These are phyloP conservation scores for Paraescarpia echinospica DNA, from an alignment of 1,140 invertebrate species.

Conservation along the genomic window DNA sequence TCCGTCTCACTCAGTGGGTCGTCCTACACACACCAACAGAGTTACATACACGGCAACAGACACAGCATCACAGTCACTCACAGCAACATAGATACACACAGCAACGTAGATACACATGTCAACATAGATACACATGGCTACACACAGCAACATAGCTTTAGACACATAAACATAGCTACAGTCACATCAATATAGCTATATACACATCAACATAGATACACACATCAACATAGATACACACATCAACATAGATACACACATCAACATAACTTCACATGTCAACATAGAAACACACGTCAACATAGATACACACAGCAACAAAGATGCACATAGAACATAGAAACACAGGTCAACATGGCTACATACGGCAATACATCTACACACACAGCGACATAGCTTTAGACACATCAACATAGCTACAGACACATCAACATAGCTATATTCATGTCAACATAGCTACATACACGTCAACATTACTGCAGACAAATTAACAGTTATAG, in stretches of 20 bases:
- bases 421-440: background rate
- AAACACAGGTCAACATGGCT: background rate
- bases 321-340: too few species aligned
- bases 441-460: background rate
- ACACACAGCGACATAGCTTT: background rate
- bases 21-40: conserved; percentile 34
- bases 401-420: background rate
- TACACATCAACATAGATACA: background rate
- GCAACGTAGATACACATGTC: too few species aligned
- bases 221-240: background rate
- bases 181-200: background rate
- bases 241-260: conserved; percentile 14
- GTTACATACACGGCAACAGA: background rate
- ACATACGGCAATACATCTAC: background rate
- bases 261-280: background rate
- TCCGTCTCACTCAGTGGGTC: conserved; percentile 49
- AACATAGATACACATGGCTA: background rate
- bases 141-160: background rate
- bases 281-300: background rate
- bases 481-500: background rate
- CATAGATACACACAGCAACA: background rate
- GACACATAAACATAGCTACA: background rate
- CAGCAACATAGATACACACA: background rate
- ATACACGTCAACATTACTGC: background rate
- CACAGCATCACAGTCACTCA: too few species aligned